phyloP scores from a whole-genome alignment of 2,113 vertebrate genomes.

The Leiothrix lutea region DNA sequence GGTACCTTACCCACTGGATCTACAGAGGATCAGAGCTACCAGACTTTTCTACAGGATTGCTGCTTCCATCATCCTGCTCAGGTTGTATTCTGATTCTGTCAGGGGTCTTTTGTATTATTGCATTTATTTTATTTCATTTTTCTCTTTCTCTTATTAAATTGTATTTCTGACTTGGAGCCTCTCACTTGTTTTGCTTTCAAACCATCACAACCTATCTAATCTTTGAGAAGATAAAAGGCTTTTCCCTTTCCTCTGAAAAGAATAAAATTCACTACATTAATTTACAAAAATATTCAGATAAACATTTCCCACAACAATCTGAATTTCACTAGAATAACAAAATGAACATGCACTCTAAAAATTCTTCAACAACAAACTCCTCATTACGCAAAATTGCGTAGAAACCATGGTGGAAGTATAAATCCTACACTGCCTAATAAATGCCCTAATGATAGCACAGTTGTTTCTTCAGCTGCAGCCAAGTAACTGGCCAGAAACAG shows the following conservation, averaged over 20 bases:
- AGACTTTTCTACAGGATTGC: too few species aligned
- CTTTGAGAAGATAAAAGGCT: not conserved
- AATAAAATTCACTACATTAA: not conserved
- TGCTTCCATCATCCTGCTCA: too few species aligned
- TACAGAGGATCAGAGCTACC: too few species aligned
- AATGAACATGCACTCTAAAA: not conserved
- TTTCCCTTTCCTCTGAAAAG: not conserved
- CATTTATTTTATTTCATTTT: too few species aligned
- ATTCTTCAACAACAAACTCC: not conserved
- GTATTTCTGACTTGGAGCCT: too few species aligned
- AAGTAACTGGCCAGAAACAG: not conserved
- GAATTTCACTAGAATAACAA: not conserved
- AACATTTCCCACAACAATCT: not conserved
- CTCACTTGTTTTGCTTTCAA: too few species aligned
- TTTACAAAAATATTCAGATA: not conserved
- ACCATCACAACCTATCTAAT: not conserved
- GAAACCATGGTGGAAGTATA: not conserved
- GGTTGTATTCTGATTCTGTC: too few species aligned
- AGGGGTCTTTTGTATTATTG: too few species aligned
- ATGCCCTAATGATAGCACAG: not conserved
- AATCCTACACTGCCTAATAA: not conserved
- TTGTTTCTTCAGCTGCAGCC: not conserved
- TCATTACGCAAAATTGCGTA: not conserved
- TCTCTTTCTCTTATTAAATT: too few species aligned
- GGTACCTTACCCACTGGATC: too few species aligned